Base-by-base conservation (phyloP, 2,888 invertebrate genomes). In the Spisula subtruncata region DNA sequence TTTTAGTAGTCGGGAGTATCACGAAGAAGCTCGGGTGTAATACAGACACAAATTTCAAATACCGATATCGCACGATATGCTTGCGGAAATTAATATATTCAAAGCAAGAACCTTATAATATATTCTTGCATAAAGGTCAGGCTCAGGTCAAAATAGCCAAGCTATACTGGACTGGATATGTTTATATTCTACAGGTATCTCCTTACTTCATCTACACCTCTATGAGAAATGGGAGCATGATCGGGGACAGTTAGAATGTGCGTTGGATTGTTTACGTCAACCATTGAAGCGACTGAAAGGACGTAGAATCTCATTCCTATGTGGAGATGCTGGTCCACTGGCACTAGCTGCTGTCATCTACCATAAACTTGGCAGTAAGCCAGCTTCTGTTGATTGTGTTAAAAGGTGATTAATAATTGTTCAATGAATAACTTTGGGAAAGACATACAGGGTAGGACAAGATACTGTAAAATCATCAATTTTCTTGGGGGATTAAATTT, bases 271-370 rank as follows among this genome's bases (percentile, higher is more conserved):
- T 80, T 85, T 96, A 6, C 94, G 95, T 83, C 93, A 87, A n/a
- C 95, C 94, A 25, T 93, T 96, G n/a, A 88, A 90, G 2, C 97
- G 97, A 89, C 96, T 97, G 32, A 97, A 97, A 85, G 96, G 96
- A 12, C 95, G 94, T 41, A 96, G 97, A 92, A 97, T 98, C 81
- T 98, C 98, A 85, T 98, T 98, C 96, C 96, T 98, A 51, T 98
- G 97, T 96, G 98, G 98, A 16, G 98, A 97, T 96, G 97, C 98
- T 18, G 98, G 98, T 10, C 98, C 98, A 8, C 95, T 98, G 82
- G 97, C 98, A 0, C 95, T 98, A 14, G 97, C 97, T 46, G 97
- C 98, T 46, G 97, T 98, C 0, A 96, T 98, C 32, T 97, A 97
- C 94, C 97, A 98, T 94, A 97, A 97, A 93, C 96, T 98, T 91